These are phyloP conservation scores for Heloderma charlesbogerti DNA, from an alignment of 2,113 vertebrate genomes.

Conservation along the genomic window DNA sequence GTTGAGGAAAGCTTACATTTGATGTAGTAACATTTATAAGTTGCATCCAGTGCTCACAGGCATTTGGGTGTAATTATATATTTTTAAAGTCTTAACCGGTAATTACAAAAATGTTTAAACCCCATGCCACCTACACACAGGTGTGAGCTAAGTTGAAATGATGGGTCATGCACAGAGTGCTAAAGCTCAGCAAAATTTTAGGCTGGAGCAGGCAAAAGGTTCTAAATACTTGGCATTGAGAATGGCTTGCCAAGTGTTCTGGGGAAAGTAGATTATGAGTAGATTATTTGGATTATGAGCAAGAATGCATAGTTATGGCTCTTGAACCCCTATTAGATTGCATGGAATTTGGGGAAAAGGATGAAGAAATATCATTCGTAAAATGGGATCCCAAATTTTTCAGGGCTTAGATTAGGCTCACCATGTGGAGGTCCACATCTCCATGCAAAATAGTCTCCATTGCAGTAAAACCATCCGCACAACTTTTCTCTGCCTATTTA, in stretches of 20 bases:
- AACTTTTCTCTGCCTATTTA: background rate
- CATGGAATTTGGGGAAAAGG: background rate
- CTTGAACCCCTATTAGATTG: no score
- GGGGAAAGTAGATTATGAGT: background rate
- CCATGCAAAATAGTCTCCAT: background rate
- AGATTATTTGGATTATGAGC: background rate
- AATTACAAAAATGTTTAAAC: background rate
- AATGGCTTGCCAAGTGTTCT: background rate
- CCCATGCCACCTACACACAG: background rate
- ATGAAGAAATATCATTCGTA: background rate
- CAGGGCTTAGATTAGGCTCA: background rate
- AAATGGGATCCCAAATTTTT: background rate
- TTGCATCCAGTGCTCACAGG: background rate
- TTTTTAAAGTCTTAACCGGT: background rate
- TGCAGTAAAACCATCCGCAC: background rate
- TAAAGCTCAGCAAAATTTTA: background rate
- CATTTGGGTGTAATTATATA: background rate
- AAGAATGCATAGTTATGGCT: background rate
- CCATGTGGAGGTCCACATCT: background rate
- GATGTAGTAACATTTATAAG: background rate
- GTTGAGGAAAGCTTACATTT: background rate
- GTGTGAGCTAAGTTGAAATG: background rate
- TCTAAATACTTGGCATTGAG: background rate
- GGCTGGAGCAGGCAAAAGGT: background rate
- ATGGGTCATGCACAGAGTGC: background rate